These are phyloP conservation scores for Rhopalosiphum maidis DNA, from an alignment of 1,140 invertebrate genomes.

Conservation along the genomic window DNA sequence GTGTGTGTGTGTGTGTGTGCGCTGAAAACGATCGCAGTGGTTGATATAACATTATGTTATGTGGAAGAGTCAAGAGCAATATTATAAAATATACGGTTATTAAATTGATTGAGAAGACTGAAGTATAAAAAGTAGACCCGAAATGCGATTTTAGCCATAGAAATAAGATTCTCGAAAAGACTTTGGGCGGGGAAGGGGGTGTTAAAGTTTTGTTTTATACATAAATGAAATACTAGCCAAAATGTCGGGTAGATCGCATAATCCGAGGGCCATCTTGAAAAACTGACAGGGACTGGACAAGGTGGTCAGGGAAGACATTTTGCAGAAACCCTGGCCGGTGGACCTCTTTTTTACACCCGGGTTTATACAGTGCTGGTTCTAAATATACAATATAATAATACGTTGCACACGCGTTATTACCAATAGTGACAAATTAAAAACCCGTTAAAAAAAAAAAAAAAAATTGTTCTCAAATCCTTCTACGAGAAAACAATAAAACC, in stretches of 20 bases:
- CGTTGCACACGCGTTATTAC: conserved; percentile 52
- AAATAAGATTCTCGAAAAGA: conserved; percentile 37
- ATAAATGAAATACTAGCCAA: conserved; percentile 56
- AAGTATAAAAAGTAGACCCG: background rate
- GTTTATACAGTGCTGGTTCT: conserved; percentile 51
- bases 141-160: conserved; percentile 31
- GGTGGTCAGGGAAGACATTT: conserved; percentile 55
- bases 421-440: background rate
- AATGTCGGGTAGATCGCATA: conserved; percentile 55
- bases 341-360: conserved; percentile 53
- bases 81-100: background rate
- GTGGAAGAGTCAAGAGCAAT: conserved; percentile 4
- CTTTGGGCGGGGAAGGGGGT: background rate
- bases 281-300: conserved; percentile 51
- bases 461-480: background rate
- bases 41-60: background rate
- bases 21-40: background rate
- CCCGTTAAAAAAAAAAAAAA: background rate
- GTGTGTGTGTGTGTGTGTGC: background rate
- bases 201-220: background rate
- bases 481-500: background rate
- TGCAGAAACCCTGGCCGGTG: conserved; percentile 44
- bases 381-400: conserved; percentile 49
- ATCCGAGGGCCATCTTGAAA: conserved; percentile 54
- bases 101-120: background rate